These are phyloP conservation scores for Varanus salvator DNA, from an alignment of 2,113 vertebrate genomes.

Conservation along the genomic window DNA sequence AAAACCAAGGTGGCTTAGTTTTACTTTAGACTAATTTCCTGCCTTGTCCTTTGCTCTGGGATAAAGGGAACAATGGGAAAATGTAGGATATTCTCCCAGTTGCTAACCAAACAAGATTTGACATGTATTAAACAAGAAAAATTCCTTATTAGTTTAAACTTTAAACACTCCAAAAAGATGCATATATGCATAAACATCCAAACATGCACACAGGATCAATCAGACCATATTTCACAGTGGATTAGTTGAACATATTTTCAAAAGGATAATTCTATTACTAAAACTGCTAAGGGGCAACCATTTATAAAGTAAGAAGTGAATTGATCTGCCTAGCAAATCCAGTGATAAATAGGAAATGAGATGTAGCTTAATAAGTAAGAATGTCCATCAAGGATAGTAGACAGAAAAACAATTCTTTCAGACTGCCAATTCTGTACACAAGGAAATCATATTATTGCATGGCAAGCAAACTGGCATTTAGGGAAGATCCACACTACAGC, in stretches of 20 bases:
- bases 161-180: too few relatives aligned
- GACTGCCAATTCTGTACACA: background rate
- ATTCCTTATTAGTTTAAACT: too few relatives aligned
- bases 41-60: too few relatives aligned
- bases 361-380: background rate
- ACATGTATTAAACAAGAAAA: too few relatives aligned
- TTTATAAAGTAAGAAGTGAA: background rate
- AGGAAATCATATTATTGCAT: constrained; percentile 1
- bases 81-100: too few relatives aligned
- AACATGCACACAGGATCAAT: background rate
- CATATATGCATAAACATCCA: background rate
- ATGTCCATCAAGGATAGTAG: background rate
- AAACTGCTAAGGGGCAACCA: too few relatives aligned
- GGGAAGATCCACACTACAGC: too few relatives aligned
- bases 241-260: constrained; percentile 1
- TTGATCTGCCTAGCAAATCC: background rate
- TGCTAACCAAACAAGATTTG: too few relatives aligned
- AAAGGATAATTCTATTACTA: background rate
- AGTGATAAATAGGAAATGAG: background rate
- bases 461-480: constrained; percentile 8
- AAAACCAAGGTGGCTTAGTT: too few relatives aligned
- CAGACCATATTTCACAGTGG: background rate
- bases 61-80: too few relatives aligned
- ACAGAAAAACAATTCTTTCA: background rate
- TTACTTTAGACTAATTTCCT: too few relatives aligned